phyloP scores from a whole-genome alignment of 2,113 vertebrate species.

The Pelobates fuscus region DNA sequence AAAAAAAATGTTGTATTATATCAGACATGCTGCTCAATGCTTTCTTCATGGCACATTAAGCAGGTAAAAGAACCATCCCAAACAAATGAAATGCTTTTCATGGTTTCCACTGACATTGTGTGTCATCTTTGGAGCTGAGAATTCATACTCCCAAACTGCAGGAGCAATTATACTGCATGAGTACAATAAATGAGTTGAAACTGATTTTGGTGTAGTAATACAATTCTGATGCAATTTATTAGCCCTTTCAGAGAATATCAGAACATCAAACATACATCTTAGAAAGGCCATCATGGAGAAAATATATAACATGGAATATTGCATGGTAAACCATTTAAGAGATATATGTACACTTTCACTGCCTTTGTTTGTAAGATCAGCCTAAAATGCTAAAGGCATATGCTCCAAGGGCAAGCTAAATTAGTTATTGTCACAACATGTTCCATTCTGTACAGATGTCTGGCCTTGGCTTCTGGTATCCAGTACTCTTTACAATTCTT shows the following conservation, averaged over 20 bases:
- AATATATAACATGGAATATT: too few species aligned
- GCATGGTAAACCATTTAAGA: too few species aligned
- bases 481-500: too few species aligned
- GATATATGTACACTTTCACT: too few species aligned
- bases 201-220: not conserved
- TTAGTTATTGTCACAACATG: too few species aligned
- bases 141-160: not conserved
- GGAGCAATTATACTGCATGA: not conserved
- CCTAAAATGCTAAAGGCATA: too few species aligned
- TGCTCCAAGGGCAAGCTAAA: too few species aligned
- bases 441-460: too few species aligned
- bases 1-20: slow-evolving; percentile 29
- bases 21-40: slow-evolving; percentile 32
- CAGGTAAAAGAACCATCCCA: slow-evolving; percentile 30
- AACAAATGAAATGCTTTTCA: slow-evolving; percentile 30
- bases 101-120: slow-evolving; percentile 18
- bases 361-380: too few species aligned
- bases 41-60: slow-evolving; percentile 36
- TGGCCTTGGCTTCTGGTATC: too few species aligned
- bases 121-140: slow-evolving; percentile 1
- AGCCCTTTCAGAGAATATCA: not conserved
- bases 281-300: too few species aligned
- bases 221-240: not conserved
- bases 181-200: not conserved
- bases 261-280: too few species aligned